Conservation (phyloP, 1,140 invertebrate species). For the Dryas iulia region DNA sequence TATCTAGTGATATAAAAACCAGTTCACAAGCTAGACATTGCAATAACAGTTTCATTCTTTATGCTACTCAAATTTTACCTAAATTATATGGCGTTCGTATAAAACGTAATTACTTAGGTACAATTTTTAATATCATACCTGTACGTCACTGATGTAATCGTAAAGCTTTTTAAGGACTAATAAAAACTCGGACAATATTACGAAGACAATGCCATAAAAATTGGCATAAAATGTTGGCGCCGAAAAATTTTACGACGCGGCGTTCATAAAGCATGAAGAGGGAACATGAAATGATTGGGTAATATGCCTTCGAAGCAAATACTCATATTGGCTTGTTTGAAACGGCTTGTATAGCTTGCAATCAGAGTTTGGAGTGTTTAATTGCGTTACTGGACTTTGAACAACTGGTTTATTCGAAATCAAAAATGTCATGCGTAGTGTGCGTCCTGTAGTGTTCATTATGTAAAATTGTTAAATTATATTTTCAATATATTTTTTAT, state of each 20-base stretch:
- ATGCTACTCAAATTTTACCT: background rate
- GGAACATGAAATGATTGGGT: constrained; percentile 53
- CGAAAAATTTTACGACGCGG: constrained; percentile 65
- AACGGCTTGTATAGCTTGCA: constrained; percentile 1
- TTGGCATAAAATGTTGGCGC: constrained; percentile 73
- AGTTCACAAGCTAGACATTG: too few species aligned
- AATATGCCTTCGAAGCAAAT: constrained; percentile 41
- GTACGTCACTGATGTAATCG: constrained; percentile 8
- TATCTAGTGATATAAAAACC: too few species aligned
- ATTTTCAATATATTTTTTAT: too few species aligned
- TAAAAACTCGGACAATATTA: constrained; percentile 72
- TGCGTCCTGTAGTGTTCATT: background rate
- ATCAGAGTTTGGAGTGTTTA: constrained; percentile 9
- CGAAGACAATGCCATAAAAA: constrained; percentile 73
- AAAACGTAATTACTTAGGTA: background rate
- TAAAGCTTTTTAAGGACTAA: constrained; percentile 56
- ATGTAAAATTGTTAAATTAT: background rate
- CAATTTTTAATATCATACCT: constrained; percentile 9
- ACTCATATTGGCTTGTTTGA: constrained; percentile 3
- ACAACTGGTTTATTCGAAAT: constrained; percentile 1
- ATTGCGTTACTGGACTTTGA: constrained; percentile 1
- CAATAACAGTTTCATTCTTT: background rate
- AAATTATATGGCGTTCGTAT: too few species aligned
- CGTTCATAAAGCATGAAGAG: constrained; percentile 57
- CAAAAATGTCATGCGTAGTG: background rate